These are phyloP conservation scores for Ganaspis sp. DNA, from an alignment of 1,140 invertebrate species.

Conservation along the genomic window DNA sequence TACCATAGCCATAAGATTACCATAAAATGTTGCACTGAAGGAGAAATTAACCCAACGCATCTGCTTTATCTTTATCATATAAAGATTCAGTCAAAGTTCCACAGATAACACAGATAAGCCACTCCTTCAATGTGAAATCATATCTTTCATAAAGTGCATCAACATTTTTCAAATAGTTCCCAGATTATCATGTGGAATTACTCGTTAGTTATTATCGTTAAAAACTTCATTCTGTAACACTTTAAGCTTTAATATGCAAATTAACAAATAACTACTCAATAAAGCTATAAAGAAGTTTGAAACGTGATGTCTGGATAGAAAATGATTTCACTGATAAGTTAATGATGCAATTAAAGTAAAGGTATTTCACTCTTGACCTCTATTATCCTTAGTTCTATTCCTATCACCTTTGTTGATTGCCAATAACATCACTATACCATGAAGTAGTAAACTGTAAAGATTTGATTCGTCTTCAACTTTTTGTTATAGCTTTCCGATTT, in stretches of 20 bases:
- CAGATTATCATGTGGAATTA: not conserved
- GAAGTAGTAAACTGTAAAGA: no score
- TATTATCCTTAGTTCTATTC: no score
- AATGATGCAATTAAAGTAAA: no score
- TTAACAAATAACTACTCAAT: no score
- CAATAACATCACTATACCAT: no score
- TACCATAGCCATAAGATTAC: slow-evolving; percentile 5
- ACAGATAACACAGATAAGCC: not conserved
- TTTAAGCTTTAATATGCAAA: no score
- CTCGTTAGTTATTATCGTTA: not conserved
- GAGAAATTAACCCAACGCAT: slow-evolving; percentile 13
- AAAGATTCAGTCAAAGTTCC: not conserved
- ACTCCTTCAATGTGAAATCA: slow-evolving; percentile 10
- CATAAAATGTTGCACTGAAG: not conserved
- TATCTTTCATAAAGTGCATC: not conserved
- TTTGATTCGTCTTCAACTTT: no score
- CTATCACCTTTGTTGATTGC: no score
- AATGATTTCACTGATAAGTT: no score
- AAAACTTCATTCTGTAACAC: not conserved
- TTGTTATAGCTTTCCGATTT: no score
- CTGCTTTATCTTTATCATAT: slow-evolving; percentile 6
- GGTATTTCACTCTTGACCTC: not conserved
- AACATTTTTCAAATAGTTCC: not conserved
- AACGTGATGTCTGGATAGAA: no score
- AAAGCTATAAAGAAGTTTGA: no score